Evolutionary conservation across 2,113 vertebrate species (phyloP).

Genomic region (Setophaga kirtlandii): DNA sequence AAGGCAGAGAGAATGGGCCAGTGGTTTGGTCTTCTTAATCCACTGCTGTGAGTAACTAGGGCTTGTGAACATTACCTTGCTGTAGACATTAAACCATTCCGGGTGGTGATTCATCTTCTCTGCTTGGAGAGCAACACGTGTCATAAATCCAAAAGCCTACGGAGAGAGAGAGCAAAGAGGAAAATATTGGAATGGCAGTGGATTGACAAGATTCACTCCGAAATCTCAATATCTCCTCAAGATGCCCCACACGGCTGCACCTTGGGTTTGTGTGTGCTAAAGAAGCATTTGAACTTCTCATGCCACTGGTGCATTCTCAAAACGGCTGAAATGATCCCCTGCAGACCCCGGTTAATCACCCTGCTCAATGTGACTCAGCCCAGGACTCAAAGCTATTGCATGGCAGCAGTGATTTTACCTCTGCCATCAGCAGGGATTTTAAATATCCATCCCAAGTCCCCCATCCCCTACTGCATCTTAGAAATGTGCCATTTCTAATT

Average conservation of each 20-base stretch:
- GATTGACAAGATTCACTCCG: neutral
- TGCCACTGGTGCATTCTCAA: neutral
- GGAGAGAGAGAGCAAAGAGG: constrained; percentile 16
- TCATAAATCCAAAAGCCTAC: constrained; percentile 98
- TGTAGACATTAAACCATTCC: constrained; percentile 97
- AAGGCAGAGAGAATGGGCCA: neutral
- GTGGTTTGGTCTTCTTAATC: neutral
- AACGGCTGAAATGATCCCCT: neutral
- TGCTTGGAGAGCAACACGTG: constrained; percentile 92
- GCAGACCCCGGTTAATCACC: neutral
- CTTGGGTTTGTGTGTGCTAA: neutral
- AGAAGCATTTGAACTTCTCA: neutral
- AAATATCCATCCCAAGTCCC: neutral
- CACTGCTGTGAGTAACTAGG: neutral
- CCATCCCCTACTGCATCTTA: neutral
- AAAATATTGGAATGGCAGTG: neutral
- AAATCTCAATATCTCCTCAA: neutral
- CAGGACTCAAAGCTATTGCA: neutral
- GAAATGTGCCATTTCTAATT: neutral
- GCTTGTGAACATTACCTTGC: constrained; percentile 84
- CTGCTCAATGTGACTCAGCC: neutral
- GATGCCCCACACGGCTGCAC: neutral
- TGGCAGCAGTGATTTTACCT: neutral
- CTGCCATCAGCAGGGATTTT: neutral
- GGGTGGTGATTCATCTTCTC: constrained; percentile 99